These are phyloP conservation scores for Brenthis daphne DNA, from an alignment of 2,888 invertebrate species.

Conservation along the genomic window DNA sequence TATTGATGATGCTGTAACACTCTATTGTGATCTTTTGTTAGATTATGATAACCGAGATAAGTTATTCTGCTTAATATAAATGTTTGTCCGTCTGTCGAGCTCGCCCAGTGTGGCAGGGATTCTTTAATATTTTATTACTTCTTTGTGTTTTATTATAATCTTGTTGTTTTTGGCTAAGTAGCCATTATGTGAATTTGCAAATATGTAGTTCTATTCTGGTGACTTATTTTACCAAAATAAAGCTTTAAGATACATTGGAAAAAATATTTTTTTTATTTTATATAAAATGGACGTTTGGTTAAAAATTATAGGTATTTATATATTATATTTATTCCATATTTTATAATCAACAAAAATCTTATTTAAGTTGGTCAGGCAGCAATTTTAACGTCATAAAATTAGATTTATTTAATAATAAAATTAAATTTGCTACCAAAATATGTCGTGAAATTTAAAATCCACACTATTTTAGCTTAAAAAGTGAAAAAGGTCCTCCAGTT, in stretches of 20 bases:
- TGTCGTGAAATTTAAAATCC: constrained; percentile 34
- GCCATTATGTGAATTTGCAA: too few species aligned
- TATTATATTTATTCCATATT: background rate
- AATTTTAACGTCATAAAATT: too few species aligned
- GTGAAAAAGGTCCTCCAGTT: constrained; percentile 33
- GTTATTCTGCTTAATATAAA: constrained; percentile 79
- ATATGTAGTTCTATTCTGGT: too few species aligned
- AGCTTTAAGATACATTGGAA: too few species aligned
- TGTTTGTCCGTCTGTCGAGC: constrained; percentile 53
- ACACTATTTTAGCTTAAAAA: constrained; percentile 35
- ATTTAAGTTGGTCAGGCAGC: too few species aligned
- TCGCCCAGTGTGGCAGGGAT: constrained; percentile 50
- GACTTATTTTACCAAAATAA: too few species aligned
- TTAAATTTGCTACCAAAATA: background rate
- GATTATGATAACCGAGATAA: constrained; percentile 80
- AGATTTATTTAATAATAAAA: too few species aligned
- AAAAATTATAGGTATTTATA: too few species aligned
- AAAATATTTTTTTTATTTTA: too few species aligned
- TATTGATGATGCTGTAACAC: constrained; percentile 80
- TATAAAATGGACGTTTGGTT: too few species aligned
- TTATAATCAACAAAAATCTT: background rate
- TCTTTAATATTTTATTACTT: constrained; percentile 22
- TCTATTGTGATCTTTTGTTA: constrained; percentile 80
- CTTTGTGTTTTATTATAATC: constrained; percentile 10
- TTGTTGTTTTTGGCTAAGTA: too few species aligned